Evolutionary conservation across 2,888 invertebrate genomes (phyloP).

Genomic region (Papilio demoleus): DNA sequence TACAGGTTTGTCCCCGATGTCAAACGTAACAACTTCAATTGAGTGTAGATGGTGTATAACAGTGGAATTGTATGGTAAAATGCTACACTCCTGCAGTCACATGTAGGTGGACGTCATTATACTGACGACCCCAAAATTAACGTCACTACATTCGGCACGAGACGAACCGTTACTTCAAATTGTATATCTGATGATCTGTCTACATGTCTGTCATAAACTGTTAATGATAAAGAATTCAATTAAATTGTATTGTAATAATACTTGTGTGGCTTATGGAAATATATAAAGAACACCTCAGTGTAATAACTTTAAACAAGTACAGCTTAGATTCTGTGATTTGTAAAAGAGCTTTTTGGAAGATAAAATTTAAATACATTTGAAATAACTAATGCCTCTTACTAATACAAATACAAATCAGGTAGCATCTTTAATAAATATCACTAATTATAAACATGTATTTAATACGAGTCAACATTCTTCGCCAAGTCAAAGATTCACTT

Average conservation of each 20-base stretch:
- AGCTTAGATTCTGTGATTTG: too few species aligned
- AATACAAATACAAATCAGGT: not conserved
- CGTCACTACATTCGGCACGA: conserved; percentile 39
- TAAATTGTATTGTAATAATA: not conserved
- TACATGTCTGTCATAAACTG: not conserved
- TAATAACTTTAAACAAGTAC: too few species aligned
- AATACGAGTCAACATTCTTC: not conserved
- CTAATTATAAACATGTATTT: conserved; percentile 8
- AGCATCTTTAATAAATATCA: not conserved
- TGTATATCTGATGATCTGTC: conserved; percentile 19
- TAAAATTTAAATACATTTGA: too few species aligned
- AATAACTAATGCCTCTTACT: too few species aligned
- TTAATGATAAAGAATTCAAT: not conserved
- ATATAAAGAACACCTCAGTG: too few species aligned
- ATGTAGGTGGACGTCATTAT: conserved; percentile 62
- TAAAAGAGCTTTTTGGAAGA: too few species aligned
- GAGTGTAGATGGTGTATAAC: not conserved
- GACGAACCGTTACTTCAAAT: conserved; percentile 22
- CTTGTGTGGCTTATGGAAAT: too few species aligned
- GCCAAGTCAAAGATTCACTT: conserved; percentile 9
- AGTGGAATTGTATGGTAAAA: conserved; percentile 41
- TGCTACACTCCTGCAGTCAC: conserved; percentile 50
- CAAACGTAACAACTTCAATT: conserved; percentile 4
- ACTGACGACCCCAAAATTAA: conserved; percentile 67
- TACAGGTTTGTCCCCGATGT: conserved; percentile 8